Conservation (phyloP, 2,797 vertebrate species). For the Enteromius anoplus region DNA sequence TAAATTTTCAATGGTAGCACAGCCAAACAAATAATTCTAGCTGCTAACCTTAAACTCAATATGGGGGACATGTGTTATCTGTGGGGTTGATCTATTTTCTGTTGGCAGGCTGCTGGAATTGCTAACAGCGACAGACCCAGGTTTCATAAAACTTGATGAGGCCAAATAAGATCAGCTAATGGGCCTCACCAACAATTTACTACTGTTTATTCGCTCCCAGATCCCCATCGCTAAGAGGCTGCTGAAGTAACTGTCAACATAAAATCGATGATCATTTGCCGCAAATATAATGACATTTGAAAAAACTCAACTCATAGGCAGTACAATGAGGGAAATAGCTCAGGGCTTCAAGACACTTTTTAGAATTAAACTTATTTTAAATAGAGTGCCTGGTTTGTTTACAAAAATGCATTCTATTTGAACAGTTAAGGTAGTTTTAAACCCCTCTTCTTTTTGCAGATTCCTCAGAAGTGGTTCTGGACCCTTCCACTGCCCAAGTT, state of each 20-base stretch:
- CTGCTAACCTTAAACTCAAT: not conserved
- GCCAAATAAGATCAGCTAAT: slow-evolving; percentile 76
- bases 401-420: not conserved
- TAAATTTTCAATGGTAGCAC: not conserved
- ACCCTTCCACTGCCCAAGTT: slow-evolving; percentile 76
- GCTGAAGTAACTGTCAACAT: slow-evolving; percentile 56
- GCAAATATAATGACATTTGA: not conserved
- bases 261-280: not conserved
- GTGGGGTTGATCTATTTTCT: not conserved
- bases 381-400: too few species aligned
- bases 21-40: not conserved
- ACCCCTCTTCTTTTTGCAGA: slow-evolving; percentile 61
- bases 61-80: not conserved
- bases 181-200: slow-evolving; percentile 73
- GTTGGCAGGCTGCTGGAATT: slow-evolving; percentile 69
- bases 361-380: too few species aligned
- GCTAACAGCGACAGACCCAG: slow-evolving; percentile 70
- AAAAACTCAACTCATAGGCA: not conserved
- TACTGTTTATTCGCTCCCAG: slow-evolving; percentile 74
- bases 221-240: slow-evolving; percentile 74
- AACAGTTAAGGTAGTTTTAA: not conserved
- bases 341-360: not conserved
- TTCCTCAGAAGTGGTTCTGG: slow-evolving; percentile 70
- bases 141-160: slow-evolving; percentile 73
- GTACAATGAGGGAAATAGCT: not conserved